Percentiles rank a stretch among this genome's conserved stretches.
Evolutionary conservation across 2,113 vertebrate genomes (phyloP).

Genomic region (Ondatra zibethicus): DNA sequence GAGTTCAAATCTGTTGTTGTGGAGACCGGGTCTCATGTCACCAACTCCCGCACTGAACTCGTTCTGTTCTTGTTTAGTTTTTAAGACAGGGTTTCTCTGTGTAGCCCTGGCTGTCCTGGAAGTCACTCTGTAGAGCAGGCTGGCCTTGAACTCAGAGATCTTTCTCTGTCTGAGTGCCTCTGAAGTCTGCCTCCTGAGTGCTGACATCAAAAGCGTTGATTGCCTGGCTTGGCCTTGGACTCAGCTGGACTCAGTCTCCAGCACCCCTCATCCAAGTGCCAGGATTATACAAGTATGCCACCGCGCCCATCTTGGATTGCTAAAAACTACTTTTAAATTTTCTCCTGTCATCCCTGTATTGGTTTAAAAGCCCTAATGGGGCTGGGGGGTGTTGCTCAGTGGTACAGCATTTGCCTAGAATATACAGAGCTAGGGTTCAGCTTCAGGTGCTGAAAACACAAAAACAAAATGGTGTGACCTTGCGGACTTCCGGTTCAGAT

Average conservation of each 20-base stretch:
- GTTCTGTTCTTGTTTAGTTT: neutral
- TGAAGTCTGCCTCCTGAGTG: neutral
- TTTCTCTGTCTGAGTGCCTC: neutral
- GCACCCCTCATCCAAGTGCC: neutral
- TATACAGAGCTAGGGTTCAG: neutral
- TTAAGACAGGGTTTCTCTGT: neutral
- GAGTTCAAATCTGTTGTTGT: neutral
- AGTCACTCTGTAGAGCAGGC: neutral
- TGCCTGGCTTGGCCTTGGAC: neutral
- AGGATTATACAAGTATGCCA: no score
- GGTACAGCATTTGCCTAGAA: neutral
- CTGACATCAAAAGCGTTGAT: neutral
- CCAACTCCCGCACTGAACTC: neutral
- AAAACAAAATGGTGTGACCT: neutral
- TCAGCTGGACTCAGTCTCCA: neutral
- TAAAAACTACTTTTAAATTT: neutral
- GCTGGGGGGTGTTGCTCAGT: neutral
- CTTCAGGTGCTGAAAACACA: neutral
- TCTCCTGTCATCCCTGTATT: neutral
- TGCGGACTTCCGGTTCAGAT: neutral
- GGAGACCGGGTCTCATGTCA: neutral
- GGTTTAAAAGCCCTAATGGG: neutral
- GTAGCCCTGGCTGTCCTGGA: neutral
- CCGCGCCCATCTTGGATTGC: neutral
- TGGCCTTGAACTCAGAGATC: neutral